These are phyloP conservation scores for Folsomia manolachei DNA, from an alignment of 2,888 invertebrate species.

Conservation along the genomic window DNA sequence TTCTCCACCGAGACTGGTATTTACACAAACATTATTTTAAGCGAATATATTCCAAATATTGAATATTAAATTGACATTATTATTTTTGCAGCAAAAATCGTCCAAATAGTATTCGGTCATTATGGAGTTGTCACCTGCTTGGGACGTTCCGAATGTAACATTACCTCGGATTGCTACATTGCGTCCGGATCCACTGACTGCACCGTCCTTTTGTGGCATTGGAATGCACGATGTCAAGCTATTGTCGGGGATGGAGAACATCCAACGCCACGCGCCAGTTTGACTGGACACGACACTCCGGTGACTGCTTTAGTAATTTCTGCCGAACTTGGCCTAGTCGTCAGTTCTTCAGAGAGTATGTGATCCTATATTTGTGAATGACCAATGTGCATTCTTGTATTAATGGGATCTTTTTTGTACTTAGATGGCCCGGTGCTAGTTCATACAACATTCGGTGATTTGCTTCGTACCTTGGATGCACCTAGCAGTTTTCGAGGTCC, in stretches of 20 bases:
- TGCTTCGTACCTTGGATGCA: conserved; percentile 83
- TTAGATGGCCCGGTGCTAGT: conserved; percentile 92
- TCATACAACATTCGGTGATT: conserved; percentile 96
- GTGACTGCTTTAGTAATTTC: conserved; percentile 94
- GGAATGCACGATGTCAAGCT: conserved; percentile 94
- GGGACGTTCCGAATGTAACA: conserved; percentile 95
- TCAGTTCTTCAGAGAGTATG: conserved; percentile 80
- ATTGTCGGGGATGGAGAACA: conserved; percentile 95
- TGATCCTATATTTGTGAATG: too few species aligned
- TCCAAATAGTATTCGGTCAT: conserved; percentile 98
- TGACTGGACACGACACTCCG: conserved; percentile 96
- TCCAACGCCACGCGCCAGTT: conserved; percentile 92
- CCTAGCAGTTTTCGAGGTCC: conserved; percentile 73
- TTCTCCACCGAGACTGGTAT: conserved; percentile 93
- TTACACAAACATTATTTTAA: not conserved
- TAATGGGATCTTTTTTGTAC: not conserved
- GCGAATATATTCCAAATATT: not conserved
- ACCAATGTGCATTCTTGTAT: too few species aligned
- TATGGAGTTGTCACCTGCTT: conserved; percentile 98
- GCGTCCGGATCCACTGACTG: conserved; percentile 98
- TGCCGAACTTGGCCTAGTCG: conserved; percentile 94
- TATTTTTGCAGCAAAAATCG: conserved; percentile 78
- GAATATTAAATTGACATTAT: not conserved
- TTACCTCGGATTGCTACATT: conserved; percentile 98
- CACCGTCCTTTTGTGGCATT: conserved; percentile 97